A percentile compares a stretch with the other conserved stretches of the same genome.
phyloP scores from a whole-genome alignment of 2,888 invertebrate genomes.

The Lepidocyrtinus sp. region DNA sequence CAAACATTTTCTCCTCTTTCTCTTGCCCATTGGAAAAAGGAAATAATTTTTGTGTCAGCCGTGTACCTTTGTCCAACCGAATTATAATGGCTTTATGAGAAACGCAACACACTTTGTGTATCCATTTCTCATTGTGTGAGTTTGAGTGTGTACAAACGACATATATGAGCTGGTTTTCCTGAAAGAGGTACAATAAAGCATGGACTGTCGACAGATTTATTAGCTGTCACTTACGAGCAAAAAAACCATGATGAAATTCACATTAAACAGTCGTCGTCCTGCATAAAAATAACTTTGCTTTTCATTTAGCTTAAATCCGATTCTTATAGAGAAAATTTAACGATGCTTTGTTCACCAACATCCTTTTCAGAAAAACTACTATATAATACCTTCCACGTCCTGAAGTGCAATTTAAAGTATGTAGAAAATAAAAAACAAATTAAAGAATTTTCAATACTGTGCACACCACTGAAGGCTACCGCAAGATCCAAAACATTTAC shows the following conservation, averaged over 20 bases:
- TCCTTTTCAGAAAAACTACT: too few species aligned
- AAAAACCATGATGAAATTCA: slow-evolving; percentile 59
- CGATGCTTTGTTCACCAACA: too few species aligned
- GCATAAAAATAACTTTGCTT: slow-evolving; percentile 30
- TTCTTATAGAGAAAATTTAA: too few species aligned
- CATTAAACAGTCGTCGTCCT: slow-evolving; percentile 60
- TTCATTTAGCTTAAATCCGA: too few species aligned
- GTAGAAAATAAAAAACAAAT: too few species aligned
- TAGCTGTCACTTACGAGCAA: slow-evolving; percentile 59
- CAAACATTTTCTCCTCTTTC: slow-evolving; percentile 1
- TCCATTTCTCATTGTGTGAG: slow-evolving; percentile 12
- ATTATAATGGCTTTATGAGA: slow-evolving; percentile 40
- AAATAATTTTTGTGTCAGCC: slow-evolving; percentile 45
- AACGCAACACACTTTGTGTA: not conserved
- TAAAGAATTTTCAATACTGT: too few species aligned
- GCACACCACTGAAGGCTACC: too few species aligned
- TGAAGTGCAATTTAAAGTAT: too few species aligned
- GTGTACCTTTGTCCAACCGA: slow-evolving; percentile 18
- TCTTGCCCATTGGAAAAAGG: slow-evolving; percentile 13
- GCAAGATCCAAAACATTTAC: too few species aligned
- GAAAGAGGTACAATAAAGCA: slow-evolving; percentile 46
- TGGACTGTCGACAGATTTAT: slow-evolving; percentile 60
- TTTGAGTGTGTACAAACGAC: slow-evolving; percentile 27
- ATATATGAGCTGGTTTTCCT: slow-evolving; percentile 37
- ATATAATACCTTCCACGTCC: too few species aligned